Evolutionary conservation across 1,140 invertebrate species (phyloP).

Genomic region (Drosophila triauraria): DNA sequence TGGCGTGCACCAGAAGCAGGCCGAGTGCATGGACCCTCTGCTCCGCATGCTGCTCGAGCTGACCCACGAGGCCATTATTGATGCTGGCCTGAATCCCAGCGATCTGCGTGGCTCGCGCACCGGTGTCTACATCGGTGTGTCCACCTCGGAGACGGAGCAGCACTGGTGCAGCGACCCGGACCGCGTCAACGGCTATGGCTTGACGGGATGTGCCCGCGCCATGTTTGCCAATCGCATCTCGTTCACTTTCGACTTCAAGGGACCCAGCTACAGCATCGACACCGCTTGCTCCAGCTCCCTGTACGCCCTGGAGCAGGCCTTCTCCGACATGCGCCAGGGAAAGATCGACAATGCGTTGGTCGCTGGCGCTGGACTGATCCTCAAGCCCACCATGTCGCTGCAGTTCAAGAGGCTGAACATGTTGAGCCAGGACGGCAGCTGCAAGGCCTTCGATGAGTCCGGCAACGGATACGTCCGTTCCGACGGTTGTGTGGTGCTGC

Average conservation of each 20-base stretch:
- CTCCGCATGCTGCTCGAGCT: conserved; percentile 95
- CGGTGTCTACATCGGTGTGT: conserved; percentile 96
- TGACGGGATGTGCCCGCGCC: conserved; percentile 95
- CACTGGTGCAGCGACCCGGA: conserved; percentile 91
- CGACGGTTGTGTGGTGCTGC: conserved; percentile 93
- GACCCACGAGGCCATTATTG: conserved; percentile 97
- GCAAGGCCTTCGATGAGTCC: conserved; percentile 96
- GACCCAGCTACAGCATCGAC: conserved; percentile 97
- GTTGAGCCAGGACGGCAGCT: conserved; percentile 94
- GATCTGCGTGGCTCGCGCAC: conserved; percentile 93
- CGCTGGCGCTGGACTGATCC: conserved; percentile 92
- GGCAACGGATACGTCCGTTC: conserved; percentile 97
- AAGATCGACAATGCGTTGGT: conserved; percentile 97
- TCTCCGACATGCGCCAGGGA: conserved; percentile 92
- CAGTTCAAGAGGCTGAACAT: conserved; percentile 97
- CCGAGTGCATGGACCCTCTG: conserved; percentile 98
- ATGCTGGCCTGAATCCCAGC: conserved; percentile 94
- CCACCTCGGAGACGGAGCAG: conserved; percentile 94
- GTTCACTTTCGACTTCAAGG: conserved; percentile 96
- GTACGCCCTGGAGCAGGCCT: conserved; percentile 94
- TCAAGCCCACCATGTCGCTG: conserved; percentile 95
- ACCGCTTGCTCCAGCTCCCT: conserved; percentile 98
- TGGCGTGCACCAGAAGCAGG: conserved; percentile 96
- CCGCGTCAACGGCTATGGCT: conserved; percentile 94
- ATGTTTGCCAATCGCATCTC: conserved; percentile 99